Percentiles rank a stretch among this genome's conserved stretches.
Conservation (phyloP, 2,888 invertebrate genomes). For the Hydraecia micacea region DNA sequence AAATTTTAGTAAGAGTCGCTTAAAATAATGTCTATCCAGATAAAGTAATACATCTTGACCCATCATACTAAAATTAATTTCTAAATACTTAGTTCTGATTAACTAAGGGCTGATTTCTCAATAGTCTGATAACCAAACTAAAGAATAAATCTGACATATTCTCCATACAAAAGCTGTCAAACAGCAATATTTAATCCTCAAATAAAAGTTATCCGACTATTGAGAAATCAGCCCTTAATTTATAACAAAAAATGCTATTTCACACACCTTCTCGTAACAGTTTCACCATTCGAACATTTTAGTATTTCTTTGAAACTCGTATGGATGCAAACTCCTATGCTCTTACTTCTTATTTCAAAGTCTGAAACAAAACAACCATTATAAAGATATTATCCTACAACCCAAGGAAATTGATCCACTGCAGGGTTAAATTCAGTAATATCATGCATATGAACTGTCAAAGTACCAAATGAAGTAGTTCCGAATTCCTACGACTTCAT, state of each 20-base stretch:
- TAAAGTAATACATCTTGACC: neutral
- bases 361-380: slow-evolving; percentile 81
- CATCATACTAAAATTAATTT: neutral
- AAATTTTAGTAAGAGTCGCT: neutral
- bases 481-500: neutral
- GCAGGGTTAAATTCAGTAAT: neutral
- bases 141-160: no score
- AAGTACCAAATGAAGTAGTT: neutral
- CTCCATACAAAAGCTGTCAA: no score
- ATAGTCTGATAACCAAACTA: no score
- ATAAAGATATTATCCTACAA: neutral
- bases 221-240: no score
- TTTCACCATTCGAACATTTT: slow-evolving; percentile 95
- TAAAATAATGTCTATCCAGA: neutral
- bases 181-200: no score
- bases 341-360: slow-evolving; percentile 95
- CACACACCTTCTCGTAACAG: slow-evolving; percentile 93
- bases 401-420: neutral
- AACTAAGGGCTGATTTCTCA: no score
- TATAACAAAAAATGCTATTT: neutral
- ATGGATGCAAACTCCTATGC: slow-evolving; percentile 95
- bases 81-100: neutral
- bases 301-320: slow-evolving; percentile 96
- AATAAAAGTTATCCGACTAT: no score
- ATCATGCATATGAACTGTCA: neutral